Evolutionary conservation across 2,888 invertebrate genomes (phyloP).

Genomic region (Stegana nigrithorax): DNA sequence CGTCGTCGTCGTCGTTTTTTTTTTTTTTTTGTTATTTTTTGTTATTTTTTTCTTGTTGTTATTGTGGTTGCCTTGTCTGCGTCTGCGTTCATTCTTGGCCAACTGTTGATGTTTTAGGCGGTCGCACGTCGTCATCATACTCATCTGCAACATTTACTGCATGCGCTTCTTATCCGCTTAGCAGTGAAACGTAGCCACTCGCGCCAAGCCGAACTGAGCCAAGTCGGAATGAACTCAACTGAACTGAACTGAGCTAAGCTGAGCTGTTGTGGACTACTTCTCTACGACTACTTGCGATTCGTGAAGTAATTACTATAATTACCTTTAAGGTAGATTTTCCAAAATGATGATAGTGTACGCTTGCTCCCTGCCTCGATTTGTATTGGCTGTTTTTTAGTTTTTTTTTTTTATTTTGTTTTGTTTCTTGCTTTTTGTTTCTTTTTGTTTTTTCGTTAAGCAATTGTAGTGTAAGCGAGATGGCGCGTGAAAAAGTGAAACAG

Average conservation of each 20-base stretch:
- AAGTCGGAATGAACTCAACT: too few relatives aligned
- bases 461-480: not conserved
- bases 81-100: too few relatives aligned
- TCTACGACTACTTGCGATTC: constrained; percentile 65
- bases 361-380: not conserved
- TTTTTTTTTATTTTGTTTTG: too few relatives aligned
- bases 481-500: not conserved
- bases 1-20: constrained; percentile 23
- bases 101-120: constrained; percentile 64
- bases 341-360: constrained; percentile 55
- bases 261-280: too few relatives aligned
- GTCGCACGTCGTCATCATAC: constrained; percentile 55
- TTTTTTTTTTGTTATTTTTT: constrained; percentile 10
- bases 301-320: constrained; percentile 68
- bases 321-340: constrained; percentile 68
- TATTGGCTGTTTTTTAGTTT: constrained; percentile 15
- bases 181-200: too few relatives aligned
- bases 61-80: too few relatives aligned
- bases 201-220: too few relatives aligned
- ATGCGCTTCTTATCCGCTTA: too few relatives aligned
- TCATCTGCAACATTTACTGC: constrained; percentile 8
- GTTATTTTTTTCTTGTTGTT: not conserved
- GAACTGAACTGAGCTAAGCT: too few relatives aligned
- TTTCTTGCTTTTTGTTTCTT: too few relatives aligned
- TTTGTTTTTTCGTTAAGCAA: too few relatives aligned